These are phyloP conservation scores for Gadopsis marmoratus DNA, from an alignment of 2,797 vertebrate species.

Conservation along the genomic window DNA sequence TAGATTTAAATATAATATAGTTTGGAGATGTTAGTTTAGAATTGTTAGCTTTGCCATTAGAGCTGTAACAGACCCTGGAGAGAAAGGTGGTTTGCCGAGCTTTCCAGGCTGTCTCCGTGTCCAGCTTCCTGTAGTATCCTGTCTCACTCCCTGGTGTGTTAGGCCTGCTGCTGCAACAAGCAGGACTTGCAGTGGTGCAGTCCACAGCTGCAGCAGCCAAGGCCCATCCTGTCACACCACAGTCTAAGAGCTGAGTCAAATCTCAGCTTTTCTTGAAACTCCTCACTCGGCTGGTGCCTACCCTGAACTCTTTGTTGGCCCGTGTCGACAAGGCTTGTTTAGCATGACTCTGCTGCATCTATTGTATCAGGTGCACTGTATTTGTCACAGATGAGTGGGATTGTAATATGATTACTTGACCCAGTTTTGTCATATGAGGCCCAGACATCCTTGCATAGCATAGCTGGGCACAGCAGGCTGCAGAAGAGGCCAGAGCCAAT, in stretches of 20 bases:
- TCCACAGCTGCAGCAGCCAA: conserved; percentile 61
- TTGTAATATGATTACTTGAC: conserved; percentile 59
- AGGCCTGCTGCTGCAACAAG: conserved; percentile 66
- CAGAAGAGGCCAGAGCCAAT: conserved; percentile 40
- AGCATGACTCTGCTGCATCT: conserved; percentile 48
- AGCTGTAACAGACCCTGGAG: conserved; percentile 4
- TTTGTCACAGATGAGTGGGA: conserved; percentile 53
- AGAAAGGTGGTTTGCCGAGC: conserved; percentile 14
- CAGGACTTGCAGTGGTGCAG: conserved; percentile 63
- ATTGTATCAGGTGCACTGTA: conserved; percentile 43
- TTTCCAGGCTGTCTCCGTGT: conserved; percentile 26
- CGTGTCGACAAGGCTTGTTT: conserved; percentile 21
- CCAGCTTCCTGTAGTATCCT: conserved; percentile 62
- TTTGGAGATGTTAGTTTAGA: conserved; percentile 12
- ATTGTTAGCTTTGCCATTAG: not conserved
- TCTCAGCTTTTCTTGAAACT: conserved; percentile 10
- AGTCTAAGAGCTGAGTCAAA: conserved; percentile 46
- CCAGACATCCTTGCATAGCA: conserved; percentile 41
- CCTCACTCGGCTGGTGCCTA: conserved; percentile 11
- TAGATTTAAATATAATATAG: not conserved
- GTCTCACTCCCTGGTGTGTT: conserved; percentile 63
- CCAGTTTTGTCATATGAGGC: conserved; percentile 58
- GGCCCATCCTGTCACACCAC: conserved; percentile 49
- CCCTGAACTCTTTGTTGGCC: conserved; percentile 5
- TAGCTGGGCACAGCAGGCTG: conserved; percentile 38